Evolutionary conservation across 2,113 vertebrate genomes (phyloP), one percentile per base, ranked within the genome.

Genomic region (Stegostoma tigrinum): DNA sequence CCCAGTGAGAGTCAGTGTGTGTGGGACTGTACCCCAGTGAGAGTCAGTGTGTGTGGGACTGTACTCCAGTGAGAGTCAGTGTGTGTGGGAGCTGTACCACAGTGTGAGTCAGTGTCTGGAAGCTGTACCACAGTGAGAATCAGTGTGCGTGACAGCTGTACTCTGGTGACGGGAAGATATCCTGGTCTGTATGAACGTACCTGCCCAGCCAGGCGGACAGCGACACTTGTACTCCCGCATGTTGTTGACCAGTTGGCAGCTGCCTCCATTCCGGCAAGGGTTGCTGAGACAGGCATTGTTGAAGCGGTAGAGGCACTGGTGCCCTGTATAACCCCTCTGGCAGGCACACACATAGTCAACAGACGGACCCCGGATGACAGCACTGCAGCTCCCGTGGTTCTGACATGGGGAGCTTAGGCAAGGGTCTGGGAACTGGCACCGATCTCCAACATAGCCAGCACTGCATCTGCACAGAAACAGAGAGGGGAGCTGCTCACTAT

Each of bases 181-280:
- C 27, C 6, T 24, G 85, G 23, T 3, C 0, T 7, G 34, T 78
- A 78, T 15, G 34, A n/a, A 96, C 97, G 97, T 97, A 99, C 99
- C 99, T 98, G 98, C 98, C 99, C 99, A 99, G 45, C 99, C 99
- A 0, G 98, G 99, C 0, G 98, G 98, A 96, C 99, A 99, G 95
- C 97, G 98, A 96, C 99, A 99, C 96, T 97, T 98, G 97, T 97
- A 99, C 3, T 97, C 97, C 0, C 97, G 96, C 95, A 98, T 97
- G 0, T 96, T 97, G 66, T 52, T 94, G n/a, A 98, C 96, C 14
- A 98, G 98, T 48, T 98, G 98, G 0, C 99, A 99, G 95, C 97
- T 98, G n/a, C 98, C 99, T 2, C 99, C 99, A 0, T 99, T 99
- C 86, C 97, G 98, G 96, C 99, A 99, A 30, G 98, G 99, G 68